Percentiles rank a stretch among this genome's conserved stretches.
These are phyloP conservation scores for Paedocypris micromegethes DNA, from an alignment of 2,797 vertebrate genomes.

Conservation along the genomic window DNA sequence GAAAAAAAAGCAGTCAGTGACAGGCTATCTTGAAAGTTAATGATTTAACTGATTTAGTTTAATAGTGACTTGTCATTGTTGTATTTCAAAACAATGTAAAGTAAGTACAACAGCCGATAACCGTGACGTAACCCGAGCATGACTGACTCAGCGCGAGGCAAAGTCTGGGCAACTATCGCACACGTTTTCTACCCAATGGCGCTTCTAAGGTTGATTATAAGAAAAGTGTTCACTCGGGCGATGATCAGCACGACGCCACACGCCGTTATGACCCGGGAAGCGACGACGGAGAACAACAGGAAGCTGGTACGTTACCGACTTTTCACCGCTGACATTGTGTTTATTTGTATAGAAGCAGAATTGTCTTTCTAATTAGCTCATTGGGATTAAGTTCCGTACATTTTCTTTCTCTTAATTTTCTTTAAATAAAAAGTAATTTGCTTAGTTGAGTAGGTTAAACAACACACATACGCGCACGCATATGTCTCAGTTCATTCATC, in stretches of 20 bases:
- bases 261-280: conserved; percentile 42
- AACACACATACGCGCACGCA: no score
- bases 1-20: no score
- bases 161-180: conserved; percentile 34
- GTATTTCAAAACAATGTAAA: no score
- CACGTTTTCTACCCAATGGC: conserved; percentile 38
- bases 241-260: conserved; percentile 41
- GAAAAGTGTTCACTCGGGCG: conserved; percentile 48
- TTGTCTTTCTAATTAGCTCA: not conserved
- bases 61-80: no score
- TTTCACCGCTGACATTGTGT: not conserved
- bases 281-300: conserved; percentile 35
- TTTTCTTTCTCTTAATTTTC: not conserved
- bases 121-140: not conserved
- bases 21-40: no score
- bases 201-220: conserved; percentile 56
- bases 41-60: no score
- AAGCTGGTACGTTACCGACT: conserved; percentile 57
- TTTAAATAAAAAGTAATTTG: not conserved
- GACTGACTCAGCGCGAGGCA: not conserved
- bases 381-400: not conserved
- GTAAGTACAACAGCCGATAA: not conserved
- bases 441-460: no score
- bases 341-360: not conserved
- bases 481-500: no score